These are phyloP conservation scores for Hyperopisus bebe DNA, from an alignment of 2,113 vertebrate species.

Conservation along the genomic window DNA sequence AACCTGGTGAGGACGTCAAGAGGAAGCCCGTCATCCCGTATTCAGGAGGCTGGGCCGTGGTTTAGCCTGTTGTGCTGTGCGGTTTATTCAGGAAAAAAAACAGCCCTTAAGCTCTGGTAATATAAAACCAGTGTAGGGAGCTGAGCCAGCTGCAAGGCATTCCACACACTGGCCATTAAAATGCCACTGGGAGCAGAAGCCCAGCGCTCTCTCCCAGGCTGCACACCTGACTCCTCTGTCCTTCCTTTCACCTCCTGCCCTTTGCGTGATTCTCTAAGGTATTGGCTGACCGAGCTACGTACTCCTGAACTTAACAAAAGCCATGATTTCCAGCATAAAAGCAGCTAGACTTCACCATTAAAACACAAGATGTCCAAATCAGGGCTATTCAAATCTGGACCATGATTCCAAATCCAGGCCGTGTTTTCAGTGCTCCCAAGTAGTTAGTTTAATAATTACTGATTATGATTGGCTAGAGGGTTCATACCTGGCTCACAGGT, in stretches of 20 bases:
- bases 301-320: background rate
- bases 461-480: background rate
- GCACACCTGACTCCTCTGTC: background rate
- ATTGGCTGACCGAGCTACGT: background rate
- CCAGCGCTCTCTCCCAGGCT: constrained; percentile 31
- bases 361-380: background rate
- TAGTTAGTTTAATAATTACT: background rate
- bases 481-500: background rate
- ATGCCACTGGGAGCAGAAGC: constrained; percentile 60
- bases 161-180: constrained; percentile 67
- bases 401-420: background rate
- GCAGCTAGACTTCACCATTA: background rate
- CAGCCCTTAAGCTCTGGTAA: constrained; percentile 53
- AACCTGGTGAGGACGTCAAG: constrained; percentile 47
- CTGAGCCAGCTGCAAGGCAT: constrained; percentile 60
- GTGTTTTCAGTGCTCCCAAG: background rate
- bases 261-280: background rate
- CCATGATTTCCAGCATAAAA: background rate
- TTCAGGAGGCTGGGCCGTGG: constrained; percentile 21
- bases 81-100: constrained; percentile 69
- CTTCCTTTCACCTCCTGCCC: background rate
- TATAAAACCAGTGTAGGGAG: constrained; percentile 54
- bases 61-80: constrained; percentile 33
- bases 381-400: background rate
- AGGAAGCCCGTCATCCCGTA: constrained; percentile 40